Evolutionary conservation across 2,888 invertebrate genomes (phyloP).

Genomic region (Lamellibrachia columna): DNA sequence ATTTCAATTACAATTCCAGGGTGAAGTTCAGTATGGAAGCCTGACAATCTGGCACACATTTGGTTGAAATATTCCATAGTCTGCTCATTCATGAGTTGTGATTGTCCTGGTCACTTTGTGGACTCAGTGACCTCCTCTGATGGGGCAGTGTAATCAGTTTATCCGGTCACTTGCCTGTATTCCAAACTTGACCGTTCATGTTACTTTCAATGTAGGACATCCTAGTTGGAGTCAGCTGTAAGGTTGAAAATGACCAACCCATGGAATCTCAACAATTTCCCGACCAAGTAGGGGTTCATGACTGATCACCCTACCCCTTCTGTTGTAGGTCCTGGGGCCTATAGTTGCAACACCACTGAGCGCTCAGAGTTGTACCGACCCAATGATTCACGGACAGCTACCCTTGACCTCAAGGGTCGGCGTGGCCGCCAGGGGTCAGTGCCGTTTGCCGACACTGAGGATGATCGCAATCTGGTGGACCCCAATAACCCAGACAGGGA

Average conservation of each 20-base stretch:
- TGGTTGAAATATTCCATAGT: neutral
- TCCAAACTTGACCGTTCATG: neutral
- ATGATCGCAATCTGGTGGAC: constrained; percentile 30
- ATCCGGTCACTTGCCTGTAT: neutral
- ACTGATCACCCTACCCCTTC: neutral
- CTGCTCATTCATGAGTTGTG: neutral
- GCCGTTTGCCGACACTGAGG: constrained; percentile 36
- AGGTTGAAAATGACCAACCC: neutral
- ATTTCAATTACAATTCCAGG: neutral
- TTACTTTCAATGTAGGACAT: neutral
- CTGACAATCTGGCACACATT: neutral
- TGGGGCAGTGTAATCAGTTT: neutral
- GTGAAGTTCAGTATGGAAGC: neutral
- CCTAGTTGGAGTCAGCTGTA: neutral
- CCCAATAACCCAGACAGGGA: neutral
- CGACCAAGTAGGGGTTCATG: neutral
- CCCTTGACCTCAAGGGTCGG: constrained; percentile 27
- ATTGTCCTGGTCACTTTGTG: too few species aligned
- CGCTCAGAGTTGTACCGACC: constrained; percentile 20
- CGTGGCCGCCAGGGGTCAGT: constrained; percentile 28
- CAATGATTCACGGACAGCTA: constrained; percentile 29
- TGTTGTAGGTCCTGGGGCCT: constrained; percentile 18
- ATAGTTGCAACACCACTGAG: constrained; percentile 24
- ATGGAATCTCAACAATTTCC: neutral
- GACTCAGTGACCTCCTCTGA: neutral